A percentile compares a stretch with the other conserved stretches of the same genome.
Evolutionary conservation across 1,140 invertebrate species (phyloP).

Genomic region (Hylaeus anthracinus): DNA sequence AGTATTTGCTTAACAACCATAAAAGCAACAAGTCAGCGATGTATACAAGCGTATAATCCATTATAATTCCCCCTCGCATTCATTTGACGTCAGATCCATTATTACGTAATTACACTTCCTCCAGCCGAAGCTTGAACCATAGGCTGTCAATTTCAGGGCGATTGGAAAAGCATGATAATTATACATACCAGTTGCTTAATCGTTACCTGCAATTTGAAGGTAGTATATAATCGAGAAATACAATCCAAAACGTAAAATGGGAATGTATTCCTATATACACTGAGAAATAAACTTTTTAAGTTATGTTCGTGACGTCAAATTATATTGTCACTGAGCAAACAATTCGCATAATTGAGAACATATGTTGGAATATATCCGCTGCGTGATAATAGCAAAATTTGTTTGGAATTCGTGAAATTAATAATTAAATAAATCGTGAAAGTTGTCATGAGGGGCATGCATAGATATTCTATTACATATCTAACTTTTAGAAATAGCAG

Average conservation of each 20-base stretch:
- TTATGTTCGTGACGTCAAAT: not conserved
- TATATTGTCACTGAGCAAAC: not conserved
- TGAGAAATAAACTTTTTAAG: too few relatives aligned
- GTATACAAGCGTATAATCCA: not conserved
- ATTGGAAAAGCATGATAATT: not conserved
- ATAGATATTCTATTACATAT: too few relatives aligned
- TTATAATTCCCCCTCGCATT: not conserved
- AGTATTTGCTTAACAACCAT: too few relatives aligned
- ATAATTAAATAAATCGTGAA: not conserved
- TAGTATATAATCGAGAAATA: not conserved
- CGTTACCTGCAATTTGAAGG: not conserved
- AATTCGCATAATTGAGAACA: not conserved
- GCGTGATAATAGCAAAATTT: not conserved
- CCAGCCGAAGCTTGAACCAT: not conserved
- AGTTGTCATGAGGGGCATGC: not conserved
- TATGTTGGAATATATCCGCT: too few relatives aligned
- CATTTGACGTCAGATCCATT: not conserved
- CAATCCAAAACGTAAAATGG: not conserved
- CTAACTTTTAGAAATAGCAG: too few relatives aligned
- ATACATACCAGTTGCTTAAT: not conserved
- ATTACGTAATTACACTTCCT: constrained; percentile 6
- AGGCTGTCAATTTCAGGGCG: constrained; percentile 10
- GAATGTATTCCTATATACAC: too few relatives aligned
- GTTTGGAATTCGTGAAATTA: not conserved
- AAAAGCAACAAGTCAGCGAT: too few relatives aligned